Base-by-base conservation (phyloP, 2,797 vertebrate genomes). In the Martes flavigula region DNA sequence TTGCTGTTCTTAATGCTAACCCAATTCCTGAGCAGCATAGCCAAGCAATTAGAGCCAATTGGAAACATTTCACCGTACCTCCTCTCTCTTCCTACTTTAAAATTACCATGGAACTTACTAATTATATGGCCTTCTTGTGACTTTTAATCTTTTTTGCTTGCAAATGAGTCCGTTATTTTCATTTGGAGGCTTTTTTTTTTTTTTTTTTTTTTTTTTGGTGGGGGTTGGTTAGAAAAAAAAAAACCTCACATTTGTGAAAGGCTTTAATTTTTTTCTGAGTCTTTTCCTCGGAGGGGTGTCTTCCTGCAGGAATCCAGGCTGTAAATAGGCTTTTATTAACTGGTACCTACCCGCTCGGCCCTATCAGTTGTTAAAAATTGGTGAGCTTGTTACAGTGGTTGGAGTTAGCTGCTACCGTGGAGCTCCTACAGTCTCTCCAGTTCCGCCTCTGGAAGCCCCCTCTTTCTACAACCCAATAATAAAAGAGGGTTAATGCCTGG, bases 211-310 rank as follows among this genome's bases (percentile, higher is more conserved):
- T 40, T 43, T 15, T 73, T 43, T 40, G 4, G 13, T 30, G 3
- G 11, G 94, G 86, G 84, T 0, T 4, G 91, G 97, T 97, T 98
- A 98, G 92, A 88, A 97, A 88, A 81, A 51, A 56, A 68, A 56
- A 68, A 64, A 15, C 30, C 23, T 94, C 25, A 27, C 30, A 77
- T 82, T n/a, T 94, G 43, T 86, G 83, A 88, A 96, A 94, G 66
- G 56, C 32, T 46, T 75, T 60, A 72, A 43, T 30, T 23, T 85
- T 85, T 92, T 93, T 70, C 25, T 92, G 60, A 78, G 43, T 92
- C 58, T 82, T 40, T 96, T 73, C 78, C 85, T 96, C 79, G 81
- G 30, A 58, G 51, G 68, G 54, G 32, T 17, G 12, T 13, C 20
- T 82, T 78, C 60, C 56, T 58, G 56, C 15, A 77, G 86, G 46